phyloP scores from a whole-genome alignment of 2,113 vertebrate species.

The Girardinichthys multiradiatus region DNA sequence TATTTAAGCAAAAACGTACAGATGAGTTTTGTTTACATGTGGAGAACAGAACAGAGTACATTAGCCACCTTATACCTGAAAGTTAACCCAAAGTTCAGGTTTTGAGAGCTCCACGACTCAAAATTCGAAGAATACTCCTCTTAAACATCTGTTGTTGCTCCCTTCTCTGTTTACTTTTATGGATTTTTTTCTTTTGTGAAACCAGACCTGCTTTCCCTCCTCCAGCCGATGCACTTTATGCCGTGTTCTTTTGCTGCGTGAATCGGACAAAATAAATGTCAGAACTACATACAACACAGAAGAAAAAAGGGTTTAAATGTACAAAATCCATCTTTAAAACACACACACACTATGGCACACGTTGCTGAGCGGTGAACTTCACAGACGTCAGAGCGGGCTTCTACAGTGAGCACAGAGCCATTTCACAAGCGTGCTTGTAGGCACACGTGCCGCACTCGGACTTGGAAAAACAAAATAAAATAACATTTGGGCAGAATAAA shows the following conservation, averaged over 20 bases:
- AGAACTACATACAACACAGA: conserved; percentile 52
- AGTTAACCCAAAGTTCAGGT: neutral
- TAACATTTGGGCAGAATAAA: conserved; percentile 19
- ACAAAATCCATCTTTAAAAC: conserved; percentile 80
- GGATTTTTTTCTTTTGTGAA: neutral
- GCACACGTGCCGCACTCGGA: conserved; percentile 38
- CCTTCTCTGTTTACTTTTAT: conserved; percentile 7
- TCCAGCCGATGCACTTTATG: neutral
- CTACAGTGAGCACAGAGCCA: conserved; percentile 20
- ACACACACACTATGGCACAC: conserved; percentile 60
- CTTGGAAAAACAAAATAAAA: conserved; percentile 44
- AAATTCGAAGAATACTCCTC: conserved; percentile 25
- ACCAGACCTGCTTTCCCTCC: neutral
- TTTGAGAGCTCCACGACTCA: neutral
- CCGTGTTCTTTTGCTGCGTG: conserved; percentile 20
- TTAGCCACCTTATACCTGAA: conserved; percentile 7
- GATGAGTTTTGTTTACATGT: conserved; percentile 34
- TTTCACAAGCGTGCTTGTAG: conserved; percentile 35
- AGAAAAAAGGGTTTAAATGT: conserved; percentile 70
- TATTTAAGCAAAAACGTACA: conserved; percentile 43
- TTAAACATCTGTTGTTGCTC: conserved; percentile 18
- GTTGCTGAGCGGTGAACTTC: conserved; percentile 53
- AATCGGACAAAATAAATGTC: conserved; percentile 49
- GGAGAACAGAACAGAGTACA: conserved; percentile 42
- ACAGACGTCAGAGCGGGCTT: conserved; percentile 35